Percentiles rank a stretch among this genome's conserved stretches.
phyloP scores from a whole-genome alignment of 2,113 vertebrate species.

The Tetrao urogallus region DNA sequence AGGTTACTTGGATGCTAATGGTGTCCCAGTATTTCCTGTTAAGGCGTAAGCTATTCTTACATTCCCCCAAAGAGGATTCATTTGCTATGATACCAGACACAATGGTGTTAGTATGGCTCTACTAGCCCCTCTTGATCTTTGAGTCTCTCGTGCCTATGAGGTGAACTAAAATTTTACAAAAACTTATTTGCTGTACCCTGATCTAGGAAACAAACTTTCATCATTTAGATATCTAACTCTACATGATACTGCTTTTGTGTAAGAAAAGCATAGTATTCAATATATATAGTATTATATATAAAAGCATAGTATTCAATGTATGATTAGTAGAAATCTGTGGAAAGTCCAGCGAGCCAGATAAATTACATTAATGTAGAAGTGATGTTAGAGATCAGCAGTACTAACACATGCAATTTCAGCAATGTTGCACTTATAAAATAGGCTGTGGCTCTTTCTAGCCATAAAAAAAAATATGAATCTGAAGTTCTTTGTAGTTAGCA shows the following conservation, averaged over 20 bases:
- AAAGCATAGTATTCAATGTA: too few relatives aligned
- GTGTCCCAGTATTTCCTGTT: not conserved
- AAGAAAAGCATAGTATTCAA: not conserved
- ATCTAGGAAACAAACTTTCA: not conserved
- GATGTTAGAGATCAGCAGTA: not conserved
- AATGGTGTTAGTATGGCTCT: not conserved
- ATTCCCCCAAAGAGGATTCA: rapidly evolving
- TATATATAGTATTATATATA: not conserved
- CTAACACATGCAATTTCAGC: not conserved
- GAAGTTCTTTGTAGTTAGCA: not conserved
- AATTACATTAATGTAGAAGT: not conserved
- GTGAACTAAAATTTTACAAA: not conserved
- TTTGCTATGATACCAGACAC: not conserved
- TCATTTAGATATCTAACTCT: not conserved
- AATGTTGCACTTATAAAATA: not conserved
- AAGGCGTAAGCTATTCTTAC: not conserved
- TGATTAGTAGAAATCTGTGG: not conserved
- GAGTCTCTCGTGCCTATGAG: not conserved
- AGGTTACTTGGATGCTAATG: not conserved
- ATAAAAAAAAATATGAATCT: not conserved
- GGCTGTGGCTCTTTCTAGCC: not conserved
- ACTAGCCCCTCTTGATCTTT: not conserved
- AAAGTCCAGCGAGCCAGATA: not conserved
- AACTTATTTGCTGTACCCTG: not conserved
- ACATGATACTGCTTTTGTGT: not conserved